Percentiles rank a stretch among this genome's conserved stretches.
phyloP scores from a whole-genome alignment of 2,888 invertebrate species.

The Yponomeuta sedellus region DNA sequence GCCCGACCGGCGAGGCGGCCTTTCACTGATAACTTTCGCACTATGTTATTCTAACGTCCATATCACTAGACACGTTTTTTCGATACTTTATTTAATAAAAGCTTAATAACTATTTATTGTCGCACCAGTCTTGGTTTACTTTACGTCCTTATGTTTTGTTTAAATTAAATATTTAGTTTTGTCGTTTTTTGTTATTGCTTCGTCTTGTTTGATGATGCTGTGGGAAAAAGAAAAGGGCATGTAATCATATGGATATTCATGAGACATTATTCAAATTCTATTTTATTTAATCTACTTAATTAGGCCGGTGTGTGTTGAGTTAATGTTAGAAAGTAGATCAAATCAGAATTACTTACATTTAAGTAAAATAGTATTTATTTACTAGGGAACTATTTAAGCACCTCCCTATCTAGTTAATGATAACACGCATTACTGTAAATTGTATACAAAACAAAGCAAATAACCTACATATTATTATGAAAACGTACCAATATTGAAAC shows the following conservation, averaged over 20 bases:
- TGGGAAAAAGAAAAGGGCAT: conserved; percentile 1
- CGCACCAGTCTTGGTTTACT: conserved; percentile 25
- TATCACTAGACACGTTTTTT: conserved; percentile 5
- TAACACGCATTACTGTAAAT: no score
- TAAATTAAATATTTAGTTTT: conserved; percentile 15
- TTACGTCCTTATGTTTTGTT: conserved; percentile 21
- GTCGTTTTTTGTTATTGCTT: conserved; percentile 6
- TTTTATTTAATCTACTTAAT: background rate
- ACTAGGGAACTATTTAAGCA: no score
- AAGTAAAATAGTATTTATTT: no score
- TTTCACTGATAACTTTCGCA: conserved; percentile 27
- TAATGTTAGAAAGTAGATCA: no score
- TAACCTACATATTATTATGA: no score
- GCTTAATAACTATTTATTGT: conserved; percentile 23
- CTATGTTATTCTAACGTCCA: background rate
- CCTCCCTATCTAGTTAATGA: no score
- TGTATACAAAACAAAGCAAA: no score
- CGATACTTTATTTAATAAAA: background rate
- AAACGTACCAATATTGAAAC: no score
- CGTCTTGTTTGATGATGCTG: conserved; percentile 10
- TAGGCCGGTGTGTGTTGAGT: no score
- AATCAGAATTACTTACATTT: no score
- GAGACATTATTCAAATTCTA: background rate
- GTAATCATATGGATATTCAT: background rate
- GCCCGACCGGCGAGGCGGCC: conserved; percentile 18